Base-by-base conservation (phyloP, 2,888 invertebrate genomes). In the Chaetogeoica ovagalla region DNA sequence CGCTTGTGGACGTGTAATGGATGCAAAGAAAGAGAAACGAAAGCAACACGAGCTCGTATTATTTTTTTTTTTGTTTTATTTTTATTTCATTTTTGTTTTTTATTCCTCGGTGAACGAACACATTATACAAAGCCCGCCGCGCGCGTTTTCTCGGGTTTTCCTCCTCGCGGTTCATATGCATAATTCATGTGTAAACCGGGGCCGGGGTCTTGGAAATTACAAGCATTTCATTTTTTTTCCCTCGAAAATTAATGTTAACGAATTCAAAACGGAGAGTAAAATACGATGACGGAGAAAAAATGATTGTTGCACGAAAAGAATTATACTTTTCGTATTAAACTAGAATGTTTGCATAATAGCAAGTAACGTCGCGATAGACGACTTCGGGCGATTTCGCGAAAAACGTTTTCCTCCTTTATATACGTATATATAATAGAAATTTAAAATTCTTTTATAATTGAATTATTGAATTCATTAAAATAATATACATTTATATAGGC, bases 221-320 rank as follows among this genome's bases (percentile, higher is more conserved):
- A 69, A 77, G 59, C 69, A 37, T 69, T 77, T 37, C 77, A 17
- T 76, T 66, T 68, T 76, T 68, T 59, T 76, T 77, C 37, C 69
- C 48, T 48, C 17, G 48, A 43, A 68, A 77, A 77, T 77, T 77
- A 77, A 77, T 77, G 66, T 77, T 62, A 77, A 77, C 69, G 68
- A 74, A 74, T 74, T 74, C 63, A 65, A 74, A 73, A 63, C 37
- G 21, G 21, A 48, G 48, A 62, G 5, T 6, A n/a, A 59, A 68
- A 76, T 30, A 21, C 60, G 37, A 69, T 43, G 23, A 17, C 39
- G 23, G 21, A 52, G 60, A 52, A 77, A 60, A 77, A 68, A 62
- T 69, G 60, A 77, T 69, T 77, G 60, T 69, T 77, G 69, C 69
- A 74, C 63, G 63, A 39, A 74, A 74, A 30, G 4, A 74, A 74